Percentiles rank a stretch among this genome's conserved stretches.
phyloP scores from a whole-genome alignment of 2,888 invertebrate species.

The Noctua fimbriata region DNA sequence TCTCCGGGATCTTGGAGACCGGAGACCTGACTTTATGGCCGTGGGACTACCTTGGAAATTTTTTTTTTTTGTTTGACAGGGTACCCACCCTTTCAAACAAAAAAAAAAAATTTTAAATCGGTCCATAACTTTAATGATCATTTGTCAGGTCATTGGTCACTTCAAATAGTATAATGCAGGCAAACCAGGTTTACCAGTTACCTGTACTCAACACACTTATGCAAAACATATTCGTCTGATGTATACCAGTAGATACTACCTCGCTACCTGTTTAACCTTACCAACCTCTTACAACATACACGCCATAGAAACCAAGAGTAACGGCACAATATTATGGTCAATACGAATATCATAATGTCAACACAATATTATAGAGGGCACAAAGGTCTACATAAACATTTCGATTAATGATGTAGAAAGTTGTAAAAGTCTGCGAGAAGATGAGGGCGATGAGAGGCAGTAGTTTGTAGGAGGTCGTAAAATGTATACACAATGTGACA shows the following conservation, averaged over 20 bases:
- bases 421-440: slow-evolving; percentile 30
- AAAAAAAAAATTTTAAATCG: too few species aligned
- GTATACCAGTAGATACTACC: slow-evolving; percentile 6
- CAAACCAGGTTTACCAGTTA: background rate
- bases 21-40: too few species aligned
- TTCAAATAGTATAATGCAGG: background rate
- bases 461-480: background rate
- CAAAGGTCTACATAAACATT: slow-evolving; percentile 47
- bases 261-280: slow-evolving; percentile 44
- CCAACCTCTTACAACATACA: slow-evolving; percentile 31
- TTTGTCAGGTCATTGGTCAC: too few species aligned
- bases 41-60: too few species aligned
- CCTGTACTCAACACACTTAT: slow-evolving; percentile 5
- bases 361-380: slow-evolving; percentile 53
- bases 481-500: background rate
- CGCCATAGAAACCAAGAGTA: slow-evolving; percentile 40
- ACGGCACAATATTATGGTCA: slow-evolving; percentile 46
- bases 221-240: slow-evolving; percentile 16
- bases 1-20: too few species aligned
- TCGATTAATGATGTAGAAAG: slow-evolving; percentile 47
- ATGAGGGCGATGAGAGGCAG: background rate
- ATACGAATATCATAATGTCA: slow-evolving; percentile 47
- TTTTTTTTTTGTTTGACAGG: too few species aligned
- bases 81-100: too few species aligned
- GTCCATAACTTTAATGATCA: background rate